These are phyloP conservation scores for Rhadinocentrus ornatus DNA, from an alignment of 2,797 vertebrate genomes.

Conservation along the genomic window DNA sequence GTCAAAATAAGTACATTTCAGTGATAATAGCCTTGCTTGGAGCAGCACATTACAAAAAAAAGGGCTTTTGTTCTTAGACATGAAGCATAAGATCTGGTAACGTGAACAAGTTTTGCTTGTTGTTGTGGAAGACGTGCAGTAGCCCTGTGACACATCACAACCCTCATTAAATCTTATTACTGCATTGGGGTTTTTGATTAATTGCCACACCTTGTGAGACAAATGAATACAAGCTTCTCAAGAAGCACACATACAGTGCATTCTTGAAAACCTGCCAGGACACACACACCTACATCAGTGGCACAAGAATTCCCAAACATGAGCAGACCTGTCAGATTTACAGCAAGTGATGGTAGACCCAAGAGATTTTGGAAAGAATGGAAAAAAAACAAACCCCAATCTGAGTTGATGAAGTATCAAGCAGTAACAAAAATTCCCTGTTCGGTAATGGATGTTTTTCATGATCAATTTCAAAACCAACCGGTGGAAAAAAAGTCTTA, in stretches of 20 bases:
- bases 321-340: constrained; percentile 57
- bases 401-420: neutral
- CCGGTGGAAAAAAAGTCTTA: neutral
- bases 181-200: neutral
- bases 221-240: constrained; percentile 6
- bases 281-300: constrained; percentile 10
- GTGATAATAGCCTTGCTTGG: neutral
- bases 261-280: constrained; percentile 46
- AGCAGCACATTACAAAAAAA: neutral
- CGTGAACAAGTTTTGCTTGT: neutral
- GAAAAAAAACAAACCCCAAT: no score
- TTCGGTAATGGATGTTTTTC: neutral
- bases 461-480: neutral
- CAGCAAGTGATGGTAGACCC: neutral
- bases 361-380: constrained; percentile 5
- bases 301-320: constrained; percentile 55
- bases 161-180: no score
- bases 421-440: neutral
- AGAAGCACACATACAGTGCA: constrained; percentile 27
- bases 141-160: neutral
- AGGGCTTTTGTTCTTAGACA: neutral
- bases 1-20: neutral
- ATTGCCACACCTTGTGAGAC: neutral
- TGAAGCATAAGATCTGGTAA: neutral
- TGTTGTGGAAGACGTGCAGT: neutral